Evolutionary conservation across 2,888 invertebrate species (phyloP).

Genomic region (Polymixis flavicincta): DNA sequence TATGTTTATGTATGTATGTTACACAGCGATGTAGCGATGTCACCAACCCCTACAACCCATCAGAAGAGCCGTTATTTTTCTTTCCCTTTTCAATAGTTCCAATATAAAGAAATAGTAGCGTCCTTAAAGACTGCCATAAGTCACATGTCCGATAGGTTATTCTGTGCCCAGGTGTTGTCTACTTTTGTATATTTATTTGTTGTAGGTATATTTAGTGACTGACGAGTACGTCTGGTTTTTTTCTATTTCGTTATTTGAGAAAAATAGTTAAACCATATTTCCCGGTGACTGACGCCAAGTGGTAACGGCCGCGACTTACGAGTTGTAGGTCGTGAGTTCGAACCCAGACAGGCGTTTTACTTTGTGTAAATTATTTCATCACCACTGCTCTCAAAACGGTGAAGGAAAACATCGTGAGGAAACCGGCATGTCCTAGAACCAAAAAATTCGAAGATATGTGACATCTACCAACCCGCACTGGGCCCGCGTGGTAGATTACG

Average conservation of each 20-base stretch:
- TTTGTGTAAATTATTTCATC: too few relatives aligned
- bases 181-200: background rate
- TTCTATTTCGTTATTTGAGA: background rate
- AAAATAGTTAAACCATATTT: background rate
- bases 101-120: slow-evolving; percentile 70
- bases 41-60: slow-evolving; percentile 22
- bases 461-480: too few relatives aligned
- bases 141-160: slow-evolving; percentile 71
- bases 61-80: slow-evolving; percentile 65
- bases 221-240: background rate
- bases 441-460: too few relatives aligned
- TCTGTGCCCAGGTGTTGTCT: background rate
- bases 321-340: too few relatives aligned
- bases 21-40: slow-evolving; percentile 1
- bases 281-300: too few relatives aligned
- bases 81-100: slow-evolving; percentile 64
- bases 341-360: too few relatives aligned
- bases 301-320: too few relatives aligned
- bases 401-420: too few relatives aligned
- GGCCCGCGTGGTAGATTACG: too few relatives aligned
- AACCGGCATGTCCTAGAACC: too few relatives aligned
- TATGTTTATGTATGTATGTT: background rate
- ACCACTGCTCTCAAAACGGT: too few relatives aligned
- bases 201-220: background rate
- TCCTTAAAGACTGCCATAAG: slow-evolving; percentile 72